A percentile compares a stretch with the other conserved stretches of the same genome.
Conservation (phyloP, 2,888 invertebrate species). For the Serrognathus titanus region DNA sequence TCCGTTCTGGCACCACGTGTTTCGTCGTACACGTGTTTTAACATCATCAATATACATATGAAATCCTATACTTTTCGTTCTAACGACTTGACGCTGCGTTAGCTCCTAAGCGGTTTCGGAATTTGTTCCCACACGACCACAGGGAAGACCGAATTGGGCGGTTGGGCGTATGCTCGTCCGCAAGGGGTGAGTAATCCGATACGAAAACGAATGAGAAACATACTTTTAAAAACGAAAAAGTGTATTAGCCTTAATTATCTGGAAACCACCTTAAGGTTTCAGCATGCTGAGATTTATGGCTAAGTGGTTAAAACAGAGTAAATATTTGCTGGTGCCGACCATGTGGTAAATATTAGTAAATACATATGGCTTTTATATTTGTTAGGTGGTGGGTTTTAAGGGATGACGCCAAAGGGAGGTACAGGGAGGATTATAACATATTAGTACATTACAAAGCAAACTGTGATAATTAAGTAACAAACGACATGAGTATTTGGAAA, state of each 20-base stretch:
- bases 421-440: conserved; percentile 19
- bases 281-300: conserved; percentile 8
- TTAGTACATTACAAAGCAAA: conserved; percentile 22
- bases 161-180: conserved; percentile 4
- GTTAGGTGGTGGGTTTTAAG: conserved; percentile 30
- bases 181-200: conserved; percentile 27
- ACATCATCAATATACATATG: conserved; percentile 29
- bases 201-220: conserved; percentile 31
- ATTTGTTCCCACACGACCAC: conserved; percentile 7
- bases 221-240: conserved; percentile 29
- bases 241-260: conserved; percentile 28
- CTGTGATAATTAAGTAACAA: conserved; percentile 6
- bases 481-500: no score
- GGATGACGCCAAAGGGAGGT: conserved; percentile 23
- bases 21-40: conserved; percentile 28
- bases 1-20: conserved; percentile 21
- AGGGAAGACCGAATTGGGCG: conserved; percentile 11
- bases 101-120: conserved; percentile 12
- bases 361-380: conserved; percentile 41
- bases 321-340: conserved; percentile 39
- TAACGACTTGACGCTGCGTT: not conserved
- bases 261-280: conserved; percentile 24
- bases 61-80: conserved; percentile 29
- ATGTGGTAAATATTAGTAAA: conserved; percentile 42
- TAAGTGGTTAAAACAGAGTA: conserved; percentile 24